phyloP scores from a whole-genome alignment of 2,888 invertebrate species.

The Leptinotarsa tumamoca region DNA sequence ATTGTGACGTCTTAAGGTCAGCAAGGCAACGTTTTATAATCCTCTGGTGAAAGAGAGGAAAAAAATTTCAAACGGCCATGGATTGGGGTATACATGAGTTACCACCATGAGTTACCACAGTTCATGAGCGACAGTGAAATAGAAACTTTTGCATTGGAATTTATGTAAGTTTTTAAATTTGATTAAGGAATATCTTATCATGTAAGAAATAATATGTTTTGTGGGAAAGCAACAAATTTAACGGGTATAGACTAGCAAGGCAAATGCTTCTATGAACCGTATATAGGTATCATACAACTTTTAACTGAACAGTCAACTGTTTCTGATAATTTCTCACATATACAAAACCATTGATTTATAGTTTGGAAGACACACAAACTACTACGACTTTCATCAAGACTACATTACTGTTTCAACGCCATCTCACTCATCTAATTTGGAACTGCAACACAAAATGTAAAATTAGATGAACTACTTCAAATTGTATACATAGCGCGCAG shows the following conservation, averaged over 20 bases:
- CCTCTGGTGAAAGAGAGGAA: too few relatives aligned
- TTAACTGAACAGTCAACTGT: background rate
- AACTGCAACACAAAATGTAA: constrained; percentile 15
- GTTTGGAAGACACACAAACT: constrained; percentile 2
- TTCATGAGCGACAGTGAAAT: too few relatives aligned
- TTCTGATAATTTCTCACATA: background rate
- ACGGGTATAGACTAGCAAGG: background rate
- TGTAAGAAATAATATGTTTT: too few relatives aligned
- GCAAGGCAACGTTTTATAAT: too few relatives aligned
- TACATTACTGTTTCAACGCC: constrained; percentile 1
- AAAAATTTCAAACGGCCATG: too few relatives aligned
- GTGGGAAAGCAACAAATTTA: too few relatives aligned
- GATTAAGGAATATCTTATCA: too few relatives aligned
- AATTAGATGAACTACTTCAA: constrained; percentile 14
- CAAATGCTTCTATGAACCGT: background rate
- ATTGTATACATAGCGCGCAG: background rate
- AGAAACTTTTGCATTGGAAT: too few relatives aligned
- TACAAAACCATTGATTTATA: background rate
- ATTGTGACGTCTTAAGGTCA: too few relatives aligned
- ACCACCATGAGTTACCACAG: too few relatives aligned
- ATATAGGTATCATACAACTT: background rate
- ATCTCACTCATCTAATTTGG: constrained; percentile 7
- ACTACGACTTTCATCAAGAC: constrained; percentile 1
- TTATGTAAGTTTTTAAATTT: too few relatives aligned
- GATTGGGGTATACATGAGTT: too few relatives aligned